phyloP scores from a whole-genome alignment of 2,797 vertebrate species.

The Enteromius unitaeniatus region DNA sequence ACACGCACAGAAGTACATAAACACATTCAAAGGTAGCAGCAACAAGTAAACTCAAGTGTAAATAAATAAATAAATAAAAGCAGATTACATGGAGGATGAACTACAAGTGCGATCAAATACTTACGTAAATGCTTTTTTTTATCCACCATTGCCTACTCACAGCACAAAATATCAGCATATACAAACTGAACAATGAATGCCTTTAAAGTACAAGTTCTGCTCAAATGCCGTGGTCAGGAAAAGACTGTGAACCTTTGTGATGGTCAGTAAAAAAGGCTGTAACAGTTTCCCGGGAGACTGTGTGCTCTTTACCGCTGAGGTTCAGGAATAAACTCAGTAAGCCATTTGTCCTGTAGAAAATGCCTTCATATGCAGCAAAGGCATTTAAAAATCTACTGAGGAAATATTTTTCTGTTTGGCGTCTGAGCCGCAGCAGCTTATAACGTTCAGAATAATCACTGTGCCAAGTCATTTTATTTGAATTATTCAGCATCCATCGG shows the following conservation, averaged over 20 bases:
- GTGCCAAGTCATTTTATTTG: constrained; percentile 11
- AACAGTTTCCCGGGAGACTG: constrained; percentile 16
- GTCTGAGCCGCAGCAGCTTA: neutral
- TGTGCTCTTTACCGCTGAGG: constrained; percentile 24
- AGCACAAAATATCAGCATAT: neutral
- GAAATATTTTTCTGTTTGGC: neutral
- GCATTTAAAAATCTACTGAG: constrained; percentile 5
- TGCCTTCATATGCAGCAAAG: neutral
- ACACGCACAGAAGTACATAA: neutral
- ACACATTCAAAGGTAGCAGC: neutral
- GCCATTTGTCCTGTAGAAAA: constrained; percentile 11
- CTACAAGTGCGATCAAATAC: constrained; percentile 1
- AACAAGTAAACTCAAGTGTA: neutral
- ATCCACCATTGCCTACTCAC: neutral
- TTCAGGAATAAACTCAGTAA: neutral
- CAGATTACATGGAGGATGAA: neutral
- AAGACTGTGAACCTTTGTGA: constrained; percentile 3
- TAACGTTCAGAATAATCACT: constrained; percentile 10
- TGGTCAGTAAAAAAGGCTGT: constrained; percentile 6
- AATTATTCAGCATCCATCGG: constrained; percentile 32
- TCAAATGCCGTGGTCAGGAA: neutral
- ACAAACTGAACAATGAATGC: neutral
- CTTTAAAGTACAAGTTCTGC: neutral
- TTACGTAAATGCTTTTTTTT: neutral
- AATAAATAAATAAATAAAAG: neutral